Conservation (phyloP, 1,140 invertebrate genomes). For the Eurosta solidaginis region DNA sequence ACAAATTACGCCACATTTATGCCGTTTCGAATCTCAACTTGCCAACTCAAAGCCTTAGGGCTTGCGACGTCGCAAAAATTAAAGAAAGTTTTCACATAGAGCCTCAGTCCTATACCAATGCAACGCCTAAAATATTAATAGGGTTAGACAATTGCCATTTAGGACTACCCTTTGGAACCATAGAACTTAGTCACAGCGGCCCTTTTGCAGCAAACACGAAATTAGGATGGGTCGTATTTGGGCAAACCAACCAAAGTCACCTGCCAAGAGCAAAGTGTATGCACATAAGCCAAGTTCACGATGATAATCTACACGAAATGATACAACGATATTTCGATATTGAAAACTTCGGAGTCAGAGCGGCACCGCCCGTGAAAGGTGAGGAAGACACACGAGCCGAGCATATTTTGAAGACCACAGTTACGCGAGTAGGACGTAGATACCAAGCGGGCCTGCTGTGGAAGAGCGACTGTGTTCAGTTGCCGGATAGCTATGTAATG, state of each 20-base stretch:
- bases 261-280: no score
- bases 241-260: background rate
- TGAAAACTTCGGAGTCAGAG: background rate
- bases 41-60: no score
- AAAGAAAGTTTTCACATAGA: no score
- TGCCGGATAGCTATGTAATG: slow-evolving; percentile 35
- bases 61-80: no score
- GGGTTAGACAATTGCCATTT: slow-evolving; percentile 23
- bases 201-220: background rate
- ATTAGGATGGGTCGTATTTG: background rate
- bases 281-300: no score
- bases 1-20: no score
- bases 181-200: background rate
- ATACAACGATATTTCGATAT: background rate
- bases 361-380: background rate
- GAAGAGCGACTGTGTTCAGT: background rate
- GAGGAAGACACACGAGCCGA: background rate
- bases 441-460: slow-evolving; percentile 29
- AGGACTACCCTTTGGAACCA: background rate
- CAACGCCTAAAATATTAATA: slow-evolving; percentile 11
- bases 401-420: background rate
- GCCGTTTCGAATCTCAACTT: no score
- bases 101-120: background rate
- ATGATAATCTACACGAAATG: background rate
- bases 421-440: background rate